phyloP scores from a whole-genome alignment of 2,113 vertebrate genomes.

The Pseudorectes ferrugineus region DNA sequence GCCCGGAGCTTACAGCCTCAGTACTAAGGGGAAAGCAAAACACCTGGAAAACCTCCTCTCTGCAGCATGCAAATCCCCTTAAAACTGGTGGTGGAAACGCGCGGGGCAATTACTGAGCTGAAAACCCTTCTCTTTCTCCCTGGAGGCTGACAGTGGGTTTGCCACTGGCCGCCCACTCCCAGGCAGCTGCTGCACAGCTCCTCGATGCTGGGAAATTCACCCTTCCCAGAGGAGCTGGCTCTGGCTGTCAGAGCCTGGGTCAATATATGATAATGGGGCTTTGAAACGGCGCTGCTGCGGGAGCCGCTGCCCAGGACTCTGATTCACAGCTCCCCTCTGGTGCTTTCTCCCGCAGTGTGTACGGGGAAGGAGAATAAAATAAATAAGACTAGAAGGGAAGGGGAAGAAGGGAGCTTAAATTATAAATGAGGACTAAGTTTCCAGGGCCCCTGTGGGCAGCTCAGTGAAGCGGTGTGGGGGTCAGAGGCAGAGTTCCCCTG shows the following conservation, averaged over 20 bases:
- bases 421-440: constrained; percentile 59
- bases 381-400: constrained; percentile 43
- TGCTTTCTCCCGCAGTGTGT: not conserved
- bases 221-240: constrained; percentile 24
- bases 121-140: not conserved
- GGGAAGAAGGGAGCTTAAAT: constrained; percentile 32
- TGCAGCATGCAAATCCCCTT: not conserved
- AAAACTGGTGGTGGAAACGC: not conserved
- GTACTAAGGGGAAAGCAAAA: not conserved
- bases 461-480: not conserved
- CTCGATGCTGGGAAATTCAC: constrained; percentile 17
- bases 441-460: not conserved
- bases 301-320: constrained; percentile 39
- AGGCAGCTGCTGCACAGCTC: not conserved
- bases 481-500: not conserved
- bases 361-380: not conserved
- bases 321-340: constrained; percentile 61
- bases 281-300: constrained; percentile 36
- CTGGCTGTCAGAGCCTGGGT: constrained; percentile 53
- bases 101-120: not conserved
- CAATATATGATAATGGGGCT: constrained; percentile 69
- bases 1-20: not conserved
- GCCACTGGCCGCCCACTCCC: not conserved
- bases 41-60: not conserved
- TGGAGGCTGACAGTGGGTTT: not conserved